Conservation (phyloP, 2,797 vertebrate genomes). For the Huso huso region DNA sequence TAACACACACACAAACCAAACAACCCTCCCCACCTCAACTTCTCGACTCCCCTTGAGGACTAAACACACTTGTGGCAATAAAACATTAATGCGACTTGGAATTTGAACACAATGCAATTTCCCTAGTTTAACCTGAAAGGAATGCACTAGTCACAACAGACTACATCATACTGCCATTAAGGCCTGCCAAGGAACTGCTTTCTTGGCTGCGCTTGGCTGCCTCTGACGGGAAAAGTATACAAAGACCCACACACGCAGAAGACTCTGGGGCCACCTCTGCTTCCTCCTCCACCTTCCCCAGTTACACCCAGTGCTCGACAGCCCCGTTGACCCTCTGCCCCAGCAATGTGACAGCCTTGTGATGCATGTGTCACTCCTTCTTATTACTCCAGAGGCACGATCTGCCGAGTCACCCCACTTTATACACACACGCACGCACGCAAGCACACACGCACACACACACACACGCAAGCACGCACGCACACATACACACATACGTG, state of each 20-base stretch:
- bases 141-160: constrained; percentile 81
- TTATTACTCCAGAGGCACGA: constrained; percentile 16
- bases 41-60: constrained; percentile 53
- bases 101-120: constrained; percentile 77
- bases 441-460: too few species aligned
- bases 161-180: constrained; percentile 72
- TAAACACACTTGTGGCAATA: constrained; percentile 73
- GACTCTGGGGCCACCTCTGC: constrained; percentile 54
- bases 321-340: constrained; percentile 29
- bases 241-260: constrained; percentile 59
- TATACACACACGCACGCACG: constrained; percentile 26
- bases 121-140: constrained; percentile 76
- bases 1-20: constrained; percentile 35
- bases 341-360: constrained; percentile 59
- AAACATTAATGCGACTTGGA: constrained; percentile 82
- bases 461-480: too few species aligned
- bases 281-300: constrained; percentile 58
- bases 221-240: constrained; percentile 62
- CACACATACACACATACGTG: too few species aligned
- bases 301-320: constrained; percentile 50
- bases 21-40: constrained; percentile 26
- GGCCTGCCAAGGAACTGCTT: constrained; percentile 68
- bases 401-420: constrained; percentile 48
- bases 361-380: constrained; percentile 70
- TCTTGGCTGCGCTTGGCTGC: constrained; percentile 57